phyloP scores from a whole-genome alignment of 2,113 vertebrate species.

The Hemiscyllium ocellatum region DNA sequence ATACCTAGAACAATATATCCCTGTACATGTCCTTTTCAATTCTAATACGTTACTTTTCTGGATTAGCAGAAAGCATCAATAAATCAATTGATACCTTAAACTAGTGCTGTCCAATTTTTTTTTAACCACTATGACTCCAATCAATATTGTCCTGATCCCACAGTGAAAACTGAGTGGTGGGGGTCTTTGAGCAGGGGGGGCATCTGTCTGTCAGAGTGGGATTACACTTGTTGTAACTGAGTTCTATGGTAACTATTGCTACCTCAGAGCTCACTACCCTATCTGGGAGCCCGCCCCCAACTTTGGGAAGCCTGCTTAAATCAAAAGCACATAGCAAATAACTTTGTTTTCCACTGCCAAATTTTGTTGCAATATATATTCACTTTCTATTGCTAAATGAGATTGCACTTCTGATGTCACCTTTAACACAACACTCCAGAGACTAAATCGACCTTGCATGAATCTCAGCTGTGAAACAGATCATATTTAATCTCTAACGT shows the following conservation, averaged over 20 bases:
- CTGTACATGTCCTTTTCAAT: not conserved
- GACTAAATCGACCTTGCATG: not conserved
- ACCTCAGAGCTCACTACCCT: too few relatives aligned
- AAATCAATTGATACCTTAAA: not conserved
- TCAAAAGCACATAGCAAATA: not conserved
- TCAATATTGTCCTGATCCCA: too few relatives aligned
- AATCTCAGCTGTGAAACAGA: not conserved
- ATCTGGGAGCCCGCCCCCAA: too few relatives aligned
- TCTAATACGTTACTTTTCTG: not conserved
- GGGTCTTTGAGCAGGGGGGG: too few relatives aligned
- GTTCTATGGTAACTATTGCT: too few relatives aligned
- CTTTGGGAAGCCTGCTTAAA: not conserved
- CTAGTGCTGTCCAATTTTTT: too few relatives aligned
- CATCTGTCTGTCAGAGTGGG: too few relatives aligned
- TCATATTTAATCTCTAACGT: not conserved
- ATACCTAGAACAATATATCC: not conserved
- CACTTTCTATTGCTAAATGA: not conserved
- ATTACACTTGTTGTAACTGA: too few relatives aligned
- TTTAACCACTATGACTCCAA: too few relatives aligned
- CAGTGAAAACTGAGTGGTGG: too few relatives aligned
- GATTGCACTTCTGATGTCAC: not conserved
- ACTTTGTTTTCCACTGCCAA: not conserved
- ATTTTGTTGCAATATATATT: not conserved
- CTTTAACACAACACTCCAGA: not conserved
- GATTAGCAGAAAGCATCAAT: not conserved